These are phyloP conservation scores for Amblyopsis hoosieri DNA, from an alignment of 2,797 vertebrate species.

Conservation along the genomic window DNA sequence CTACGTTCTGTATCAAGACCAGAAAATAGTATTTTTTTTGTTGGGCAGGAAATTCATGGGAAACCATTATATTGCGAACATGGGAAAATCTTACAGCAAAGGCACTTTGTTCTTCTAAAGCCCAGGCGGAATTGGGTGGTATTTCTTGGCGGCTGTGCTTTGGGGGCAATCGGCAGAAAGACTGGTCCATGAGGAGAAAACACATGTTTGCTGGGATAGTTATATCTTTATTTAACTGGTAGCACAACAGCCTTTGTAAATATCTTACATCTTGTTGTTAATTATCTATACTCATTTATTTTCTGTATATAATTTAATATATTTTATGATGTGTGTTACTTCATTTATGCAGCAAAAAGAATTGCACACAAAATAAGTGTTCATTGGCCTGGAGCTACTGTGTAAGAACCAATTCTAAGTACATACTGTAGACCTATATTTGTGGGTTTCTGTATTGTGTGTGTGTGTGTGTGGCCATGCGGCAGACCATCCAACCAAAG, in stretches of 20 bases:
- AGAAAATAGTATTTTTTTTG: slow-evolving; percentile 54
- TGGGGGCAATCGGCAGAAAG: slow-evolving; percentile 22
- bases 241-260: no score
- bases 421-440: neutral
- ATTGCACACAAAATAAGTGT: no score
- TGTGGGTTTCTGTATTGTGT: slow-evolving; percentile 8
- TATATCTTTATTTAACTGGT: slow-evolving; percentile 13
- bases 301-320: neutral
- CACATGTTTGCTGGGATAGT: slow-evolving; percentile 12
- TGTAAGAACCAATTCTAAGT: no score
- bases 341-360: neutral
- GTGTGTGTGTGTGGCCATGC: slow-evolving; percentile 16
- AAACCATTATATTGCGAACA: slow-evolving; percentile 29
- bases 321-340: neutral
- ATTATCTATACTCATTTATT: neutral
- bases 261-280: no score
- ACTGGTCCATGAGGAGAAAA: slow-evolving; percentile 23
- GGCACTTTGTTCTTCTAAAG: slow-evolving; percentile 40
- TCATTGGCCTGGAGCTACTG: no score
- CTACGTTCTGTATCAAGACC: slow-evolving; percentile 58
- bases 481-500: slow-evolving; percentile 92
- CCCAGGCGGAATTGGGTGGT: slow-evolving; percentile 30
- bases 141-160: slow-evolving; percentile 19
- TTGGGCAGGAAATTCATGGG: slow-evolving; percentile 41
- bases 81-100: slow-evolving; percentile 46